Evolutionary conservation across 1,140 invertebrate genomes (phyloP).

Genomic region (Saccostrea cuccullata): DNA sequence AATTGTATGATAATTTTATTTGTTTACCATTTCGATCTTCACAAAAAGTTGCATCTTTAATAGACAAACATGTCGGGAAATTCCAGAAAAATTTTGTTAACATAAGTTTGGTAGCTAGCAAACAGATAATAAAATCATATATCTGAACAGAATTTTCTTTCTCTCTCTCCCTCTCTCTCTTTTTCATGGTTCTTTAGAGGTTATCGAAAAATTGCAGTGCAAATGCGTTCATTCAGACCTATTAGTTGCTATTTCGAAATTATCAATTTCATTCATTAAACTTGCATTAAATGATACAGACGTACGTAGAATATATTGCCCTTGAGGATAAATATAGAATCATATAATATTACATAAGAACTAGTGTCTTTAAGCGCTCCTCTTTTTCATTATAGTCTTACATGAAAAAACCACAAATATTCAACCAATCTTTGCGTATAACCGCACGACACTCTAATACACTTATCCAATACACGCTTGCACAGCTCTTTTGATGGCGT

Average conservation of each 20-base stretch:
- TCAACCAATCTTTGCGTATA: not conserved
- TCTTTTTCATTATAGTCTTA: not conserved
- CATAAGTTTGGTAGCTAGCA: too few species aligned
- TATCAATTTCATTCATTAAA: not conserved
- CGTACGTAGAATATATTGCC: not conserved
- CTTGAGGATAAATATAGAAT: not conserved
- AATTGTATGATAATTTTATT: not conserved
- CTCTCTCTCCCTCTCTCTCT: not conserved
- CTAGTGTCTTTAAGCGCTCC: not conserved
- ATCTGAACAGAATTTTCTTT: too few species aligned
- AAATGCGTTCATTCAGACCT: not conserved
- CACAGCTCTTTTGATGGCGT: too few species aligned
- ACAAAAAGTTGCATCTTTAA: not conserved
- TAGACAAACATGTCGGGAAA: not conserved
- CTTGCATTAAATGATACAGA: not conserved
- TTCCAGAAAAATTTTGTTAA: too few species aligned
- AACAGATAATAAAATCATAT: too few species aligned
- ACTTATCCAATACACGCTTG: not conserved
- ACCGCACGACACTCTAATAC: conserved; percentile 2
- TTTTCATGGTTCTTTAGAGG: not conserved
- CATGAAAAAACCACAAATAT: not conserved
- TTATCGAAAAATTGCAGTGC: not conserved
- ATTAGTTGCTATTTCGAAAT: not conserved
- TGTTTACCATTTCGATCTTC: not conserved
- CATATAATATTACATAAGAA: not conserved